Base-by-base conservation (phyloP, 2,113 vertebrate species). In the Syngnathoides biaculeatus region DNA sequence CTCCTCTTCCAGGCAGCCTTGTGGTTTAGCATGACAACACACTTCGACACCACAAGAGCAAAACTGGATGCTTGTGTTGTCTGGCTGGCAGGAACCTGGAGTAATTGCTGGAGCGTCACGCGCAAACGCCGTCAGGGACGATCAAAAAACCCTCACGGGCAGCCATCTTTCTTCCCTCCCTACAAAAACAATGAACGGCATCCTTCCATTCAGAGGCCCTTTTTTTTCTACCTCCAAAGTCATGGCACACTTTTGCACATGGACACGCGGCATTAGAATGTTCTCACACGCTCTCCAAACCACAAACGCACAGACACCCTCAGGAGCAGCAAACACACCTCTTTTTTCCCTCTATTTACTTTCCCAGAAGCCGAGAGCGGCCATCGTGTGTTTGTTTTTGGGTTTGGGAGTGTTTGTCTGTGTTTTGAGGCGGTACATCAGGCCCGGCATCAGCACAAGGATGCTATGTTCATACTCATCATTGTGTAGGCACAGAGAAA, bases 71-170 rank as follows among this genome's bases (percentile, higher is more conserved):
- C 59, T 40, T 3, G 14, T 48, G 62, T 27, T 63, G 42, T 48
- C 45, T 19, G 43, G 27, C 62, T 27, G 19, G 30, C 75, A 67
- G 78, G 82, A 86, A 89, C 88, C 89, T 87, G 89, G 84, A 62
- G 83, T 85, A 91, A 84, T 86, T 90, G 89, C 61, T 86, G 64
- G 73, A 78, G 26, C 73, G 74, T 89, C 85, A 89, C 89, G 69
- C 69, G 58, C 67, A 19, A 68, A 26, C 48, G 24, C 75, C 81
- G 80, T 84, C 68, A 82, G 88, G 79, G 84, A 71, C 80, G 79
- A 79, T 85, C 82, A 90, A 84, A 87, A 77, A 78, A 84, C 79
- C 83, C 81, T 80, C 77, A 66, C 64, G 77, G 77, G 79, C 79
- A 40, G 77, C 73, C 74, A 84, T 73, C 35, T 79, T 84, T 85